These are phyloP conservation scores for Columba janthina DNA, from an alignment of 2,113 vertebrate genomes.

Conservation along the genomic window DNA sequence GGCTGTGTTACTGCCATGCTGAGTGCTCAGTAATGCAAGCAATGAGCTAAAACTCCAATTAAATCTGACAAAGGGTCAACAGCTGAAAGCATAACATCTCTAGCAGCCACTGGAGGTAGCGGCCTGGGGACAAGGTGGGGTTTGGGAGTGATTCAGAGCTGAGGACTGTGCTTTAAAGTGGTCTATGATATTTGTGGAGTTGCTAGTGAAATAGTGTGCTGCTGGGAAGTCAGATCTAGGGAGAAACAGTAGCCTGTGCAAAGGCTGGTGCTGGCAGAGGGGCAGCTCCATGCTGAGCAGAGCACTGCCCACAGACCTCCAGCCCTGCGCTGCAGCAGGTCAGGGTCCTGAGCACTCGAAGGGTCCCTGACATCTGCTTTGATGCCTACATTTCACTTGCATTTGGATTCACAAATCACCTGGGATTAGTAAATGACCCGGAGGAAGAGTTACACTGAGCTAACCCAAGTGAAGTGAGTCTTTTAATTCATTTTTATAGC, in stretches of 20 bases:
- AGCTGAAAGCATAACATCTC: background rate
- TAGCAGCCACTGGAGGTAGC: background rate
- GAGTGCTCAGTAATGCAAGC: background rate
- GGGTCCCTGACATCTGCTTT: background rate
- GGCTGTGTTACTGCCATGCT: background rate
- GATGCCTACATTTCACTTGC: background rate
- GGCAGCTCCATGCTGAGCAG: background rate
- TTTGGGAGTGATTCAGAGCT: background rate
- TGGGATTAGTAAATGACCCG: background rate
- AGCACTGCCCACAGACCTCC: background rate
- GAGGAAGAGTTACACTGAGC: background rate
- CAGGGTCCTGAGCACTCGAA: background rate
- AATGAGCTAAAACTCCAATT: background rate
- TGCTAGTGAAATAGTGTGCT: background rate
- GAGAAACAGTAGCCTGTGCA: background rate
- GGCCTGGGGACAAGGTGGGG: background rate
- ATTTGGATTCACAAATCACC: background rate
- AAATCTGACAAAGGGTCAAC: background rate
- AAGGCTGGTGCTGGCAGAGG: background rate
- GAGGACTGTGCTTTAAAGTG: background rate
- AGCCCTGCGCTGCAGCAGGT: background rate
- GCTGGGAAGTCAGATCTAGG: background rate
- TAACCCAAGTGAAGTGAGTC: background rate
- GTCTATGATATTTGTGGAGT: background rate
- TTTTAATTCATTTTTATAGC: constrained; percentile 1